phyloP scores from a whole-genome alignment of 1,140 invertebrate species.

The Augochlora pura region DNA sequence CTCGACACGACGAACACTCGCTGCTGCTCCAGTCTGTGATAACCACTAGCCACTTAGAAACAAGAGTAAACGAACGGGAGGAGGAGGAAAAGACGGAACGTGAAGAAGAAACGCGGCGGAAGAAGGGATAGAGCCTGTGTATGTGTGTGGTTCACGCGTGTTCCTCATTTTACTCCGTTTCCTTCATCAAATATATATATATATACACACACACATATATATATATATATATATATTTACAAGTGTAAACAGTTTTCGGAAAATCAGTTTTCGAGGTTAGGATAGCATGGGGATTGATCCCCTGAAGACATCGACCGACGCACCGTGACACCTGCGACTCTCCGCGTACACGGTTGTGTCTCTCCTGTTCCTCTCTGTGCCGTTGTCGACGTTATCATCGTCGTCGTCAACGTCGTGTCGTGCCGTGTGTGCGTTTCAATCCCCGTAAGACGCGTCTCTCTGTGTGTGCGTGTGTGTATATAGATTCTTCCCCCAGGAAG shows the following conservation, averaged over 20 bases:
- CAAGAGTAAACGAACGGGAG: slow-evolving; percentile 12
- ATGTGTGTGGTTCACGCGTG: slow-evolving; percentile 29
- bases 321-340: slow-evolving; percentile 57
- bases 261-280: slow-evolving; percentile 55
- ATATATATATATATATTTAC: not conserved
- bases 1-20: slow-evolving; percentile 38
- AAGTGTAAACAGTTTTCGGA: slow-evolving; percentile 41
- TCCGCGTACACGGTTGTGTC: slow-evolving; percentile 16
- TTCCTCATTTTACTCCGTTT: not conserved
- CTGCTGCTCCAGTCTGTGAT: slow-evolving; percentile 35
- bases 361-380: not conserved
- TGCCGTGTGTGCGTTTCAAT: slow-evolving; percentile 54
- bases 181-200: too few relatives aligned
- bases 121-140: slow-evolving; percentile 7
- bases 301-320: slow-evolving; percentile 57
- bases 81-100: not conserved
- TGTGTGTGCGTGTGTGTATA: slow-evolving; percentile 46
- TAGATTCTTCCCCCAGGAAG: slow-evolving; percentile 46
- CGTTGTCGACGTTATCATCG: too few relatives aligned
- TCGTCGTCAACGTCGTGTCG: not conserved
- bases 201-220: too few relatives aligned
- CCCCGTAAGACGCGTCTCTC: slow-evolving; percentile 46
- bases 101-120: not conserved
- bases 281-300: slow-evolving; percentile 59
- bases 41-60: slow-evolving; percentile 38